Base-by-base conservation (phyloP, 2,888 invertebrate species). In the Hypselothyrea guttata region DNA sequence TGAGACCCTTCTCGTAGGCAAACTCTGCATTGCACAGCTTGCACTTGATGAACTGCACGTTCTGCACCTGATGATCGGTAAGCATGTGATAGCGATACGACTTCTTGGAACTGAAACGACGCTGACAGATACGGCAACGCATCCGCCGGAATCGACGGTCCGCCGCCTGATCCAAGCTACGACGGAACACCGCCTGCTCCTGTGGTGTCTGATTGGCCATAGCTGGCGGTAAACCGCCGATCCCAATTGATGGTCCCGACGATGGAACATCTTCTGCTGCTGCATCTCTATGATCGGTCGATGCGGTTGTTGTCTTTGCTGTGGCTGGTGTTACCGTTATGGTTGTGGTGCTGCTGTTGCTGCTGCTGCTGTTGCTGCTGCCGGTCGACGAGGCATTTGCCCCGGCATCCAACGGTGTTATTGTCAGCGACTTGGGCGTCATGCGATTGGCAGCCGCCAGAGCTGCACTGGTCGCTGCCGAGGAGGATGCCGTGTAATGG, bases 11-110 rank as follows among this genome's bases (percentile, higher is more conserved):
- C 58, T 90, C 89, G 58, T 90, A 89, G n/a, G 89, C 89, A 30
- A 90, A 90, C 58, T 90, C 90, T 0, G 90, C 90, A 34, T 89
- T 88, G 68, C 90, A 90, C 1, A 90, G 59, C 47, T 87, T 88
- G 58, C 90, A 90, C 47, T 89, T 89, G 11, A 90, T 89, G 52
- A 90, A 90, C 60, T 89, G 88, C 4, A 89, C 89, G 69, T 90
- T 89, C 30, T 87, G 87, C 45, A 90, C 88, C 70, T 90, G 88
- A 84, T 90, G 90, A 28, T 89, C 90, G 42, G 87, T 86, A 8
- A 90, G 75, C 90, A 90, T 90, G 58, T 90, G 90, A 11, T 88
- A 88, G 18, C 90, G 89, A 57, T 89, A 89, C 1, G 89, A 89
- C 38, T 89, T 89, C 60, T 90, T 90, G 0, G 90, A 90, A 1